These are phyloP conservation scores for Troides aeacus DNA, from an alignment of 2,888 invertebrate species.

Conservation along the genomic window DNA sequence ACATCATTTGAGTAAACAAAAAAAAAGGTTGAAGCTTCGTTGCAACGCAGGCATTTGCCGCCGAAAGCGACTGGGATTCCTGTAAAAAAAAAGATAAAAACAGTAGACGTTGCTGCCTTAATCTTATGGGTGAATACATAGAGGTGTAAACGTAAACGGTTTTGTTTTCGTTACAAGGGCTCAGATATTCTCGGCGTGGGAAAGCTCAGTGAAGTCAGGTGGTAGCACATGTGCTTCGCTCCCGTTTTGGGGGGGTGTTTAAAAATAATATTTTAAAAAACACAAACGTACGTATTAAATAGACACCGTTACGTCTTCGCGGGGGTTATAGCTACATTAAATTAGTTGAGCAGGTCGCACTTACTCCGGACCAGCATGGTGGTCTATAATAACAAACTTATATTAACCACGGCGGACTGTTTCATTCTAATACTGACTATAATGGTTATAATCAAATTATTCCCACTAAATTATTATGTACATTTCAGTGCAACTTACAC, in stretches of 20 bases:
- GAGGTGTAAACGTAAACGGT: slow-evolving; percentile 57
- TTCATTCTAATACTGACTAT: slow-evolving; percentile 7
- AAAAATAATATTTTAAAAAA: slow-evolving; percentile 74
- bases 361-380: slow-evolving; percentile 53
- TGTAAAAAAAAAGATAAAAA: slow-evolving; percentile 34
- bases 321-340: slow-evolving; percentile 59
- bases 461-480: slow-evolving; percentile 16
- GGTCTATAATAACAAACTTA: slow-evolving; percentile 72
- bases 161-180: slow-evolving; percentile 63
- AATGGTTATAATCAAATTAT: slow-evolving; percentile 21
- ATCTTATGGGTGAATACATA: slow-evolving; percentile 45
- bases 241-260: slow-evolving; percentile 64
- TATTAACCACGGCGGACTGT: slow-evolving; percentile 1
- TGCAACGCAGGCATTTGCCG: slow-evolving; percentile 69
- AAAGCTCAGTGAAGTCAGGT: slow-evolving; percentile 76
- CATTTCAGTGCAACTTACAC: slow-evolving; percentile 18
- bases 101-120: slow-evolving; percentile 43
- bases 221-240: slow-evolving; percentile 74
- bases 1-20: slow-evolving; percentile 77
- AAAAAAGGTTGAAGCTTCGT: slow-evolving; percentile 66
- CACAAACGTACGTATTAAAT: slow-evolving; percentile 59
- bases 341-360: slow-evolving; percentile 30
- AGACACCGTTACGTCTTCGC: slow-evolving; percentile 57
- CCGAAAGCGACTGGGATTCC: slow-evolving; percentile 58
- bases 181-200: slow-evolving; percentile 67